Evolutionary conservation across 2,888 invertebrate genomes (phyloP).

Genomic region (Campopleginae sp.): DNA sequence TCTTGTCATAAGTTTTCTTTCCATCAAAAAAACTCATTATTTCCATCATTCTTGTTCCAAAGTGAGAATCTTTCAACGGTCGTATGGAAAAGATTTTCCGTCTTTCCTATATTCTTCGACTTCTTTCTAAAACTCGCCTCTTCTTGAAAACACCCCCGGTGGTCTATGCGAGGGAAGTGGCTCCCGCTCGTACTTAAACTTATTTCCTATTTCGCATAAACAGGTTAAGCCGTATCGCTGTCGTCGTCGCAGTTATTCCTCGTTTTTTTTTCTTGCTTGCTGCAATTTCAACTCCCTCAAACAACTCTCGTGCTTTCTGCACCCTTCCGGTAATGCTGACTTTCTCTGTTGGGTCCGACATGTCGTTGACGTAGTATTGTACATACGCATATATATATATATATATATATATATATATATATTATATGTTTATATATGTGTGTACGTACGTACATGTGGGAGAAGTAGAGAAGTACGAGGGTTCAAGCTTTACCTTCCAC

Average conservation of each 20-base stretch:
- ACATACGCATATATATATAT: slow-evolving; percentile 11
- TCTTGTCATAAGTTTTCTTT: neutral
- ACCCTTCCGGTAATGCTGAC: slow-evolving; percentile 50
- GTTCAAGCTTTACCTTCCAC: slow-evolving; percentile 44
- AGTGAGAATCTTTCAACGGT: slow-evolving; percentile 39
- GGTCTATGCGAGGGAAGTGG: slow-evolving; percentile 22
- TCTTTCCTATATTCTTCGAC: slow-evolving; percentile 43
- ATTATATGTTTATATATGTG: too few relatives aligned
- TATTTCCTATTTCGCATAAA: slow-evolving; percentile 42
- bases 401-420: too few relatives aligned
- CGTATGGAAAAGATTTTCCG: slow-evolving; percentile 36
- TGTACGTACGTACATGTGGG: too few relatives aligned
- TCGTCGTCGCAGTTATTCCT: slow-evolving; percentile 15
- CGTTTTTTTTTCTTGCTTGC: slow-evolving; percentile 27
- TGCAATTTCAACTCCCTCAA: slow-evolving; percentile 62
- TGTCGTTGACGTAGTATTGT: slow-evolving; percentile 32
- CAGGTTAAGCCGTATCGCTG: slow-evolving; percentile 52
- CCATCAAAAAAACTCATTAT: neutral
- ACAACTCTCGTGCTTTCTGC: slow-evolving; percentile 47
- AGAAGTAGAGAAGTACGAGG: slow-evolving; percentile 42
- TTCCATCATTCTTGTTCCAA: neutral
- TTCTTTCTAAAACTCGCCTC: slow-evolving; percentile 35
- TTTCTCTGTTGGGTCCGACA: slow-evolving; percentile 48
- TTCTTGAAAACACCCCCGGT: slow-evolving; percentile 2
- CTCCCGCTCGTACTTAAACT: slow-evolving; percentile 19